phyloP scores from a whole-genome alignment of 2,113 vertebrate genomes.

The Indri indri region DNA sequence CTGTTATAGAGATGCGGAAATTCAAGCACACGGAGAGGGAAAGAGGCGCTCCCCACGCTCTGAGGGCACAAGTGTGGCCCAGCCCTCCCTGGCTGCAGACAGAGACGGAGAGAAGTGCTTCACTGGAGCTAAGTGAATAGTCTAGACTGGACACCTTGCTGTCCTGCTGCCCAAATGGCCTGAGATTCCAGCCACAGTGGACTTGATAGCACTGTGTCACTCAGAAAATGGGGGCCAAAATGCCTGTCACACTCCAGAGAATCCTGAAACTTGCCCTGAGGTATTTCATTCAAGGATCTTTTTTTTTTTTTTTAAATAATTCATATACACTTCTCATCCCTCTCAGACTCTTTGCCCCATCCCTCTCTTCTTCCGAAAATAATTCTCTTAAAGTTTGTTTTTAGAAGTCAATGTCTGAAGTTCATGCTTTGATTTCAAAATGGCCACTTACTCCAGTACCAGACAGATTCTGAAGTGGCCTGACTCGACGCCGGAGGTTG shows the following conservation, averaged over 20 bases:
- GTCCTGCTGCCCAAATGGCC: not conserved
- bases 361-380: not conserved
- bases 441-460: not conserved
- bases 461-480: not conserved
- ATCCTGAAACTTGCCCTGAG: not conserved
- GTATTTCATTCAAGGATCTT: not conserved
- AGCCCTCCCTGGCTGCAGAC: fast-evolving
- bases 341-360: not conserved
- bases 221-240: not conserved
- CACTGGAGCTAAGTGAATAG: no score
- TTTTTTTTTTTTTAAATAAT: not conserved
- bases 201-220: fast-evolving
- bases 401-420: not conserved
- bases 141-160: fast-evolving
- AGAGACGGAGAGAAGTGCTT: fast-evolving
- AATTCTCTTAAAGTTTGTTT: not conserved
- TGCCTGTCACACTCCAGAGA: not conserved
- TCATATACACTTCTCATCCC: not conserved
- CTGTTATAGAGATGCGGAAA: not conserved
- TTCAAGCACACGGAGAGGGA: not conserved
- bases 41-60: fast-evolving
- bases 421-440: slow-evolving; percentile 13
- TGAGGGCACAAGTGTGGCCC: not conserved
- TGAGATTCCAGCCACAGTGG: not conserved
- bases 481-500: fast-evolving